Base-by-base conservation (phyloP, 2,113 vertebrate genomes). In the Epinephelus cyanopodus region DNA sequence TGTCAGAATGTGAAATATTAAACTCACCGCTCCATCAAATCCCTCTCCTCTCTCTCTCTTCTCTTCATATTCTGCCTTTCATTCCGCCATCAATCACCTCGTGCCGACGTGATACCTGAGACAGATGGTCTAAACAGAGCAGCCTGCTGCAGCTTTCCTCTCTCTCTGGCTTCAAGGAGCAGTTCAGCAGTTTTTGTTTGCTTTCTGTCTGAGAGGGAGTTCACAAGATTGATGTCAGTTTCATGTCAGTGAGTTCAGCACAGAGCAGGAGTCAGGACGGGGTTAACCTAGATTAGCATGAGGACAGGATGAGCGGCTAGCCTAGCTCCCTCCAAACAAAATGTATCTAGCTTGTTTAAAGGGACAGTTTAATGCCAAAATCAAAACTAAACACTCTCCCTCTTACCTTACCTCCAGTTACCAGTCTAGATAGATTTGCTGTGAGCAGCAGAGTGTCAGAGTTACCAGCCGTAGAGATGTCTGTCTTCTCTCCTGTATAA, bases 61-160 rank as follows among this genome's bases (percentile, higher is more conserved):
- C 15, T 48, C 23, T 23, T 42, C 52, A 15, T 65, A 12, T 63
- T 12, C 60, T 58, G 12, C 33, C 6, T 72, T 78, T 75, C 67
- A 48, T 42, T 18, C 27, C 48, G 39, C 58, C 78, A 84, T 89
- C 72, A 58, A 5, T 88, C 86, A 81, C 4, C 27, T 0, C 25
- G 1, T 1, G 62, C 63, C 80, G 69, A 81, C n/a, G 12, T 45
- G 39, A 82, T 71, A 69, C 77, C 72, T 70, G 53, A 25, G 71
- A 75, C 77, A 76, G 87, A 60, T 56, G 75, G 63, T 67, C 64
- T 11, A 8, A 57, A 61, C 67, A 77, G 66, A 74, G 56, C 63
- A 25, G 60, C 17, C 58, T 7, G 58, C 67, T 48, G 45, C 80
- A 54, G 62, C 67, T 77, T 9, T n/a, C 18, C 58, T 73, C 77